These are phyloP conservation scores for Heliothis virescens DNA, from an alignment of 1,140 invertebrate genomes.

Conservation along the genomic window DNA sequence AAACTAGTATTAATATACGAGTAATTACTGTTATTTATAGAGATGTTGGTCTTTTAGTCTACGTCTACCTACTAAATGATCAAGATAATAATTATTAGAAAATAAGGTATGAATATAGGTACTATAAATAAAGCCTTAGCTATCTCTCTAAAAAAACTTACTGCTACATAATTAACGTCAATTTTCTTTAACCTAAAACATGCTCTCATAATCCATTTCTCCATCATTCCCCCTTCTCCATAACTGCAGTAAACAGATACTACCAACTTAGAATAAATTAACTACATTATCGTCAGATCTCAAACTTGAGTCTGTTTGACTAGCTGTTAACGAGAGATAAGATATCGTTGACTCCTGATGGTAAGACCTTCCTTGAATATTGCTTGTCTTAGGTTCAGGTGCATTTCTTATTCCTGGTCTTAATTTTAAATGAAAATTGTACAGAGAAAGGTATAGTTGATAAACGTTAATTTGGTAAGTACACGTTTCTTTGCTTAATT, in stretches of 20 bases:
- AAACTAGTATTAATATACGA: too few relatives aligned
- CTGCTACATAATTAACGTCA: too few relatives aligned
- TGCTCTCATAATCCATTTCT: background rate
- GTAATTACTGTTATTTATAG: too few relatives aligned
- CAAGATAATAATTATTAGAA: too few relatives aligned
- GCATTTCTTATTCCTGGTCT: background rate
- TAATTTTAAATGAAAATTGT: background rate
- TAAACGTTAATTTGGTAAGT: too few relatives aligned
- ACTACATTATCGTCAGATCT: constrained; percentile 30
- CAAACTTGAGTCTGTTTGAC: constrained; percentile 25
- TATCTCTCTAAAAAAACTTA: too few relatives aligned
- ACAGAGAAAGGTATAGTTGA: too few relatives aligned
- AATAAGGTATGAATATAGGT: too few relatives aligned
- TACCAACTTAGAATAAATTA: constrained; percentile 23
- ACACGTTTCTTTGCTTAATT: too few relatives aligned
- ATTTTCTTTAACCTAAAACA: background rate
- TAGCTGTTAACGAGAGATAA: constrained; percentile 15
- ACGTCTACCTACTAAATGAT: too few relatives aligned
- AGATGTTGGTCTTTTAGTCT: too few relatives aligned
- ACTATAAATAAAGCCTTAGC: too few relatives aligned
- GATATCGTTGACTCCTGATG: constrained; percentile 8
- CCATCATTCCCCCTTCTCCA: background rate
- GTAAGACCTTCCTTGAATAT: constrained; percentile 4
- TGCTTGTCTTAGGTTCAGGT: background rate
- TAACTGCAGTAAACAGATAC: constrained; percentile 14